Base-by-base conservation (phyloP, 2,888 invertebrate species). In the Ichneumoninae sp. region DNA sequence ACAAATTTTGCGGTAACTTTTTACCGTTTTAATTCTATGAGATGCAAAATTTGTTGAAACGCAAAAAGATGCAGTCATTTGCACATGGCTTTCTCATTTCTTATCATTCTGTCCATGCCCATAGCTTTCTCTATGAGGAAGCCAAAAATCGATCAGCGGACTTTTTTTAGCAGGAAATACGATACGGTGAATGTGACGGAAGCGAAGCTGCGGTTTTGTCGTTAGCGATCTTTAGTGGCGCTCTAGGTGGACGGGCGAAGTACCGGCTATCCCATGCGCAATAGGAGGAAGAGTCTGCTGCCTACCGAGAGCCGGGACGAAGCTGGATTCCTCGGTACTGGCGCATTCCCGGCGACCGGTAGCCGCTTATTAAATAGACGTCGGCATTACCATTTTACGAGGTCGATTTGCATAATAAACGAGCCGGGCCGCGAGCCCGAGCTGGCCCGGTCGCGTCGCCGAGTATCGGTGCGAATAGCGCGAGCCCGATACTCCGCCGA, bases 311-410 rank as follows among this genome's bases (percentile, higher is more conserved):
- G 65, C 40, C 54, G 76, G 74, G 62, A 82, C 33, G 62, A 79
- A 60, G 62, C 72, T 75, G 80, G 60, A 77, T 72, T 66, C 71
- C 52, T 54, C 74, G 77, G 36, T 66, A 75, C 74, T 70, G 72
- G 85, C 69, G 80, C 82, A 89, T 89, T 89, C 88, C 87, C 81
- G 84, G 76, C 85, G 85, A 74, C 84, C 78, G 80, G 88, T 82
- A 86, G 68, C 72, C 78, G 84, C 86, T 89, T 87, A 89, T 88
- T 88, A 88, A 88, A 88, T 86, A 85, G 86, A 86, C 82, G 86
- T 86, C 84, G 87, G 88, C 86, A 87, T 89, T 89, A 85, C 79
- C 87, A 87, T 87, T 88, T 88, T 87, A 87, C 88, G 89, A 85
- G 85, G 75, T 22, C 75, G 70, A 87, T 89, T 87, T 86, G 87